Conservation (phyloP, 2,888 invertebrate genomes). For the Folsomia candida region DNA sequence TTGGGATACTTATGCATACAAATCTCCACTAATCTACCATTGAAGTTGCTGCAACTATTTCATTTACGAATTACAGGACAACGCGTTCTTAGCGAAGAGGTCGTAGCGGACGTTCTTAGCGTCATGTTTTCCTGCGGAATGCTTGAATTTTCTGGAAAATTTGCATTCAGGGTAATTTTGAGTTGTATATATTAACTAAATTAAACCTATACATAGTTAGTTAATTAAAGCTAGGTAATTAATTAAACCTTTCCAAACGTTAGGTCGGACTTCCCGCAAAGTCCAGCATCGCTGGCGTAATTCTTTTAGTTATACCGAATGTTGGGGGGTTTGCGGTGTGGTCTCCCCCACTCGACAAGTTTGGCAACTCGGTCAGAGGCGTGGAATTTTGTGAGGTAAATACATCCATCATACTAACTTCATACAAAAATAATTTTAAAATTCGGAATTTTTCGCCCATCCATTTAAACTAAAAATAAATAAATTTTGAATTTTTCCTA, state of each 20-base stretch:
- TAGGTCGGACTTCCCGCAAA: constrained; percentile 17
- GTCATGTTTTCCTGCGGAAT: constrained; percentile 62
- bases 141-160: constrained; percentile 59
- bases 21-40: not conserved
- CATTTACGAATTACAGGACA: constrained; percentile 56
- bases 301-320: constrained; percentile 59
- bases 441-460: not conserved
- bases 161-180: constrained; percentile 58
- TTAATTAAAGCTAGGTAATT: too few species aligned
- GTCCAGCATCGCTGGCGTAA: constrained; percentile 57
- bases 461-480: not conserved
- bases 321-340: constrained; percentile 60
- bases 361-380: constrained; percentile 57
- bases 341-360: constrained; percentile 58
- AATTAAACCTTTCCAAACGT: too few species aligned
- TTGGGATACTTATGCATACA: not conserved
- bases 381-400: constrained; percentile 57
- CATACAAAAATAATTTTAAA: not conserved
- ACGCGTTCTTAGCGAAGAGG: constrained; percentile 55
- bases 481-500: constrained; percentile 3
- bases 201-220: too few species aligned
- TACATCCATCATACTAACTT: not conserved
- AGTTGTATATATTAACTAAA: too few species aligned
- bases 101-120: constrained; percentile 59
- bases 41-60: not conserved